A percentile compares a stretch with the other conserved stretches of the same genome.
These are phyloP conservation scores for Nannospalax galili DNA, from an alignment of 2,113 vertebrate species.

Conservation along the genomic window DNA sequence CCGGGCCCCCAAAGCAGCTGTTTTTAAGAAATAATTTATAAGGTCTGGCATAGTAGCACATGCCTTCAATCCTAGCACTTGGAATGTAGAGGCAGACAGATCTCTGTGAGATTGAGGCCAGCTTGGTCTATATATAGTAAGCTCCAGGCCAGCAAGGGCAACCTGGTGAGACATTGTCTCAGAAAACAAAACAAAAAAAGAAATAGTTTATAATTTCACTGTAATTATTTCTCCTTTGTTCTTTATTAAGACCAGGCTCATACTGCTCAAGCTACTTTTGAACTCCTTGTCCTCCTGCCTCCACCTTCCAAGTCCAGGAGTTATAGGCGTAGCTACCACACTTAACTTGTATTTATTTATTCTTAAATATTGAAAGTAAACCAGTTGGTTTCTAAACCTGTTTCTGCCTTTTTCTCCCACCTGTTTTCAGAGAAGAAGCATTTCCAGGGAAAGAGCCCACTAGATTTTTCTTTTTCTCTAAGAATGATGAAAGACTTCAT, in stretches of 20 bases:
- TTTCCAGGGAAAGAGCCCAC: conserved; percentile 62
- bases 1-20: too few relatives aligned
- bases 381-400: too few relatives aligned
- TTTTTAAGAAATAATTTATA: conserved; percentile 24
- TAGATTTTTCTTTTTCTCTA: conserved; percentile 92
- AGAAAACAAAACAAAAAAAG: too few relatives aligned
- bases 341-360: conserved; percentile 57
- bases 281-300: neutral
- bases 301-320: neutral
- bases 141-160: too few relatives aligned
- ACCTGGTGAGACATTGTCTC: too few relatives aligned
- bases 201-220: conserved; percentile 50
- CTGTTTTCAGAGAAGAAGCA: conserved; percentile 82
- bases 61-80: too few relatives aligned
- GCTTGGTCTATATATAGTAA: too few relatives aligned
- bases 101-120: too few relatives aligned
- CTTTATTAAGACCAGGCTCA: neutral
- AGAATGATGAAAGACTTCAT: conserved; percentile 89
- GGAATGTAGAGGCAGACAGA: too few relatives aligned
- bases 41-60: too few relatives aligned
- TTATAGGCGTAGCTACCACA: too few relatives aligned
- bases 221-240: neutral
- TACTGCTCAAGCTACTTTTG: neutral
- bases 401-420: neutral
- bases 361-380: conserved; percentile 49